These are phyloP conservation scores for Incurvaria masculella DNA, from an alignment of 2,888 invertebrate species.

Conservation along the genomic window DNA sequence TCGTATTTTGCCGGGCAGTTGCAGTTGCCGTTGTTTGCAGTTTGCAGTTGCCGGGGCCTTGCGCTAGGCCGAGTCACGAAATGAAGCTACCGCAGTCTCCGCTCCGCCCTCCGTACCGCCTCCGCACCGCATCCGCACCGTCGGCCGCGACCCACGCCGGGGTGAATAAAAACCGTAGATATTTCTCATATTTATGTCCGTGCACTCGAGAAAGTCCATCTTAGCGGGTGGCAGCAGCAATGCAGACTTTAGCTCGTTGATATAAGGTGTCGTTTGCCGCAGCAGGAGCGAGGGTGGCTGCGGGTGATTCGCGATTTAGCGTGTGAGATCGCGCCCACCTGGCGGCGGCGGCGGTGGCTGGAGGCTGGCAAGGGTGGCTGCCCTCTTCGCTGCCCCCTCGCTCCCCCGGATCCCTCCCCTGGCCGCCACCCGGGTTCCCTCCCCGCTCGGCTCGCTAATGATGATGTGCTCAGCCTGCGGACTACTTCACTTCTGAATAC, in stretches of 20 bases:
- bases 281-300: conserved; percentile 16
- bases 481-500: conserved; percentile 70
- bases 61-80: not conserved
- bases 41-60: not conserved
- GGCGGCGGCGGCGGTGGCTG: conserved; percentile 27
- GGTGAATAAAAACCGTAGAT: conserved; percentile 48
- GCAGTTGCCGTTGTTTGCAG: too few species aligned
- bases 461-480: conserved; percentile 75
- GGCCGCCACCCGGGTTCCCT: conserved; percentile 5
- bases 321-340: conserved; percentile 59
- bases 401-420: conserved; percentile 27
- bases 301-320: conserved; percentile 30
- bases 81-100: not conserved
- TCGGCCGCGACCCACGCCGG: conserved; percentile 25
- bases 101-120: too few species aligned
- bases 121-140: conserved; percentile 23
- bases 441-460: conserved; percentile 72
- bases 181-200: conserved; percentile 55
- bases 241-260: not conserved
- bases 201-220: conserved; percentile 48
- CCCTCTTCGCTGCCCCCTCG: conserved; percentile 53
- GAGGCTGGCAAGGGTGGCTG: conserved; percentile 19
- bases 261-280: not conserved
- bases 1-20: too few species aligned
- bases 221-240: not conserved